These are phyloP conservation scores for Barypeithes pellucidus DNA, from an alignment of 2,888 invertebrate species.

Conservation along the genomic window DNA sequence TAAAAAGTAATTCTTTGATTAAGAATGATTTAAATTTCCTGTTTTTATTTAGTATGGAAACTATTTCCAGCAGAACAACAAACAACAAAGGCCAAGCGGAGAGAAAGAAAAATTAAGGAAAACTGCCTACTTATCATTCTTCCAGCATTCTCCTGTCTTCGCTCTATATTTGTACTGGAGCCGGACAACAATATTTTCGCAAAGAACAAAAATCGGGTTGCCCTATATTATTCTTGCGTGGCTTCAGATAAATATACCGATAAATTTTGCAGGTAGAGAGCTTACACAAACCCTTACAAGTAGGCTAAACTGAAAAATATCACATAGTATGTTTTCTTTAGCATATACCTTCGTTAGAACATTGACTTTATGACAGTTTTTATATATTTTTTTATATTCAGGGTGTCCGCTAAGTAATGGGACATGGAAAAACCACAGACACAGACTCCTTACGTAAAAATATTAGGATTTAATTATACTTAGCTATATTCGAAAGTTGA, in stretches of 20 bases:
- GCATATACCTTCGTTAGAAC: background rate
- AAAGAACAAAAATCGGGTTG: conserved; percentile 12
- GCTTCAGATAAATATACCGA: background rate
- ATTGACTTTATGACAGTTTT: too few relatives aligned
- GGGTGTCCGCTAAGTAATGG: too few relatives aligned
- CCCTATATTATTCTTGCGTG: conserved; percentile 11
- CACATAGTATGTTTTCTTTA: background rate
- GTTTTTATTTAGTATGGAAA: too few relatives aligned
- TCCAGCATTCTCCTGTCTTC: conserved; percentile 9
- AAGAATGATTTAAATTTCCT: too few relatives aligned
- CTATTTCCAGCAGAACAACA: conserved; percentile 17
- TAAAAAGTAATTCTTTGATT: too few relatives aligned
- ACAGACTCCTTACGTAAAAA: too few relatives aligned
- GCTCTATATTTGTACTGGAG: conserved; percentile 9
- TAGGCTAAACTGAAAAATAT: background rate
- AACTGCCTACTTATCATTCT: conserved; percentile 23
- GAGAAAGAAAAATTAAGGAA: conserved; percentile 6
- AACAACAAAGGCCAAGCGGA: conserved; percentile 7
- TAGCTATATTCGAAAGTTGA: too few relatives aligned
- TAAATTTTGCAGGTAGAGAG: too few relatives aligned
- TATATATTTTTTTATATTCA: too few relatives aligned
- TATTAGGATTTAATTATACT: too few relatives aligned
- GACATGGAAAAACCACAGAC: too few relatives aligned
- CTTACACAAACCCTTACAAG: background rate
- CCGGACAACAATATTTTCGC: background rate